Conservation (phyloP, 2,797 vertebrate species). For the Halcyon smyrnensis region DNA sequence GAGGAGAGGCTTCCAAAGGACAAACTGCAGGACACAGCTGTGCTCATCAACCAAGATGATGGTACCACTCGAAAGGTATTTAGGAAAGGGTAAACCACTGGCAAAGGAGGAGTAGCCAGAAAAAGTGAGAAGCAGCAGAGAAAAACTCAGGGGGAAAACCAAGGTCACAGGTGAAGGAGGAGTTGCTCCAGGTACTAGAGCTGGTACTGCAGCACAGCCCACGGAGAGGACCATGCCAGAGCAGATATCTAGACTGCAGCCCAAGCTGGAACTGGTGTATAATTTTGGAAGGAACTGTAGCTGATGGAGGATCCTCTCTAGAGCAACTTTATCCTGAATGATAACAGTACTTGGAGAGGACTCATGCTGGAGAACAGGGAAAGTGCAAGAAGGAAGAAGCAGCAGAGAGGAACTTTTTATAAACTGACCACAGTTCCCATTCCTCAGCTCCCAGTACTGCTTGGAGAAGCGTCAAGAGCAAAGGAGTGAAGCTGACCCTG, state of each 20-base stretch:
- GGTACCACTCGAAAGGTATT: background rate
- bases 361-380: background rate
- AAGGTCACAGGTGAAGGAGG: background rate
- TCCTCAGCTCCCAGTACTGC: background rate
- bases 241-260: background rate
- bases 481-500: background rate
- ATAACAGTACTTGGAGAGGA: background rate
- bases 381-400: background rate
- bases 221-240: background rate
- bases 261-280: background rate
- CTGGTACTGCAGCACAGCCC: background rate
- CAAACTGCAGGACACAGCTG: background rate
- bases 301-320: background rate
- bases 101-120: background rate
- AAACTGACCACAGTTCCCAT: background rate
- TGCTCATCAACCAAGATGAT: background rate
- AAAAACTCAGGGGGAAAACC: background rate
- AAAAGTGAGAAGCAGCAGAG: background rate
- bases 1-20: background rate
- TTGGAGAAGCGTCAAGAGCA: background rate
- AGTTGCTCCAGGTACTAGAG: background rate
- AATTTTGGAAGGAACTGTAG: background rate
- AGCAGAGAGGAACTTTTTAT: background rate
- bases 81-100: background rate
- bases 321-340: background rate